A percentile compares a stretch with the other conserved stretches of the same genome.
Conservation (phyloP, 1,140 invertebrate species). For the Drosophila guanche region DNA sequence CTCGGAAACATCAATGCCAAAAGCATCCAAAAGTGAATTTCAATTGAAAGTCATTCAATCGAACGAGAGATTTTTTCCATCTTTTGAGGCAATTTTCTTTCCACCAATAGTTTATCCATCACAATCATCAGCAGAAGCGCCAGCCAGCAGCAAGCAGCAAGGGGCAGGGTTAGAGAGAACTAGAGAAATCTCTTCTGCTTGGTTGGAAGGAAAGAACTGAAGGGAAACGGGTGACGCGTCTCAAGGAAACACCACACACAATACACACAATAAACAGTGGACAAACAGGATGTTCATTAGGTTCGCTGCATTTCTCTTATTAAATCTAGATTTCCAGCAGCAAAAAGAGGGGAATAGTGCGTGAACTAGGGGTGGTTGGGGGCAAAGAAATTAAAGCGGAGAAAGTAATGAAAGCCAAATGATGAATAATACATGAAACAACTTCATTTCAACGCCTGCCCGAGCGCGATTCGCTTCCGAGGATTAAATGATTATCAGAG, state of each 20-base stretch:
- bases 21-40: conserved; percentile 57
- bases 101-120: conserved; percentile 74
- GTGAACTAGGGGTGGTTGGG: not conserved
- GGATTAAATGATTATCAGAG: conserved; percentile 77
- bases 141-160: not conserved
- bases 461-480: conserved; percentile 17
- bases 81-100: conserved; percentile 40
- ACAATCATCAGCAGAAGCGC: conserved; percentile 64
- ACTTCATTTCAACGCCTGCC: conserved; percentile 45
- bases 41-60: conserved; percentile 75
- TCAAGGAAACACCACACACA: conserved; percentile 8
- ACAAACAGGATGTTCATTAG: conserved; percentile 78
- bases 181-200: conserved; percentile 70
- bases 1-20: conserved; percentile 57
- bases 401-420: conserved; percentile 45
- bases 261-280: conserved; percentile 2
- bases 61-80: conserved; percentile 36
- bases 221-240: conserved; percentile 11
- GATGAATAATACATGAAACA: conserved; percentile 78
- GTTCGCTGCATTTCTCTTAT: conserved; percentile 74
- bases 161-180: conserved; percentile 3
- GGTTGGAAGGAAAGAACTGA: conserved; percentile 54
- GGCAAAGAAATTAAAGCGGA: conserved; percentile 41
- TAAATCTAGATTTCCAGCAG: conserved; percentile 64
- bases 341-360: not conserved